Percentiles rank a stretch among this genome's conserved stretches.
Evolutionary conservation across 2,113 vertebrate genomes (phyloP).

Genomic region (Larimichthys polyactis): DNA sequence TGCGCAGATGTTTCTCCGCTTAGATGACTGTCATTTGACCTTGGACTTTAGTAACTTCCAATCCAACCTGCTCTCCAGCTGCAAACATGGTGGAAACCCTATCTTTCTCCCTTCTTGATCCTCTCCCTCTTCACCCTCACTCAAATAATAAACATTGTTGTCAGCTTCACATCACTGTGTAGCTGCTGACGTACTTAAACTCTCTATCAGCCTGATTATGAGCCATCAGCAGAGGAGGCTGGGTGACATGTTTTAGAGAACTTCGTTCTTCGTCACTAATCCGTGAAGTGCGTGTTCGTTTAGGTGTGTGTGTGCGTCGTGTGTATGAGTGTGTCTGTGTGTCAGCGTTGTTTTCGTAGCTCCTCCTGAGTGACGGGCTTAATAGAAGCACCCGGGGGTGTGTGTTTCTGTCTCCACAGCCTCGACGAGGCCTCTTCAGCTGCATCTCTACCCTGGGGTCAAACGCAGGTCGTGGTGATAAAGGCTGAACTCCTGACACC

Average conservation of each 20-base stretch:
- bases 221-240: constrained; percentile 6
- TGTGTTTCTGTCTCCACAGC: constrained; percentile 46
- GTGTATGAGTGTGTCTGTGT: constrained; percentile 7
- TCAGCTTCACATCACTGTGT: constrained; percentile 29
- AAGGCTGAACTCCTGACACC: constrained; percentile 82
- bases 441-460: constrained; percentile 76
- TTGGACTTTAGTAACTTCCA: constrained; percentile 30
- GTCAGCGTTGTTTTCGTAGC: constrained; percentile 46
- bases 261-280: constrained; percentile 29
- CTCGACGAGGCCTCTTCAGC: constrained; percentile 63
- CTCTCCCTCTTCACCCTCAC: constrained; percentile 1
- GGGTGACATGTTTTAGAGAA: constrained; percentile 33
- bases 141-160: constrained; percentile 47
- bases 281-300: constrained; percentile 1
- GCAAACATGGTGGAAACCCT: constrained; percentile 16
- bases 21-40: constrained; percentile 48
- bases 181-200: constrained; percentile 60
- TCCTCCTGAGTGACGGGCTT: constrained; percentile 62
- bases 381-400: constrained; percentile 54
- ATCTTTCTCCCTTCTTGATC: constrained; percentile 26
- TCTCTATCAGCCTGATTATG: constrained; percentile 42
- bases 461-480: constrained; percentile 73
- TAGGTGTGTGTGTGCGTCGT: constrained; percentile 2
- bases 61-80: constrained; percentile 44
- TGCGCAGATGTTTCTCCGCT: constrained; percentile 45